These are phyloP conservation scores for Nesidiocoris tenuis DNA, from an alignment of 2,888 invertebrate species.

Conservation along the genomic window DNA sequence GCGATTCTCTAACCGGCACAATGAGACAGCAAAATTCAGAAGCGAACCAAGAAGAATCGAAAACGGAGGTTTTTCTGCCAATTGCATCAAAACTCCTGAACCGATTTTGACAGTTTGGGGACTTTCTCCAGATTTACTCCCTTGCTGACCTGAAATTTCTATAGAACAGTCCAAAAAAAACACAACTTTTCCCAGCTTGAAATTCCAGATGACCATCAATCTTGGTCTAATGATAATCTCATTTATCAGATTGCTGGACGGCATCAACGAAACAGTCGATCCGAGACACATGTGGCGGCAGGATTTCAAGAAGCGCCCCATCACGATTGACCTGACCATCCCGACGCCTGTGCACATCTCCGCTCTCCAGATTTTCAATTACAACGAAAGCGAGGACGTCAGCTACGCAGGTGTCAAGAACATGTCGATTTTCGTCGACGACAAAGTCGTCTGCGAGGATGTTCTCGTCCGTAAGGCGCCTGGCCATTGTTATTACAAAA, in stretches of 20 bases:
- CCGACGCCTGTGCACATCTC: conserved; percentile 51
- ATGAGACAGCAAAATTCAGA: no score
- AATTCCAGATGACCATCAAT: no score
- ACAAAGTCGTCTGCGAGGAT: conserved; percentile 51
- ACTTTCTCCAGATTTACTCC: no score
- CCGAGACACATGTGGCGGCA: conserved; percentile 68
- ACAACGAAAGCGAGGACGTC: conserved; percentile 70
- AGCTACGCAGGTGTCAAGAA: conserved; percentile 63
- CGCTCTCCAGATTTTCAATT: conserved; percentile 73
- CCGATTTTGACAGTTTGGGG: no score
- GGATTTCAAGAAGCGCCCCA: conserved; percentile 55
- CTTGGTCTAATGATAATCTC: no score
- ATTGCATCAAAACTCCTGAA: no score
- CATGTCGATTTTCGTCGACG: conserved; percentile 53
- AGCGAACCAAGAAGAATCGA: no score
- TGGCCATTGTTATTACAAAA: conserved; percentile 74
- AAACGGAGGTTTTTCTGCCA: no score
- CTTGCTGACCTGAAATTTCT: no score
- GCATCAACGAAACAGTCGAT: conserved; percentile 67
- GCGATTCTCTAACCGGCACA: no score
- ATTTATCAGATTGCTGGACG: conserved; percentile 66
- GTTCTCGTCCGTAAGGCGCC: conserved; percentile 66
- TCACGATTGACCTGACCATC: conserved; percentile 53
- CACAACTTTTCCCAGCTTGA: no score
- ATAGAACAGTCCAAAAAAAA: no score